These are phyloP conservation scores for Myanophis thanlyinensis DNA, from an alignment of 2,113 vertebrate genomes.

Conservation along the genomic window DNA sequence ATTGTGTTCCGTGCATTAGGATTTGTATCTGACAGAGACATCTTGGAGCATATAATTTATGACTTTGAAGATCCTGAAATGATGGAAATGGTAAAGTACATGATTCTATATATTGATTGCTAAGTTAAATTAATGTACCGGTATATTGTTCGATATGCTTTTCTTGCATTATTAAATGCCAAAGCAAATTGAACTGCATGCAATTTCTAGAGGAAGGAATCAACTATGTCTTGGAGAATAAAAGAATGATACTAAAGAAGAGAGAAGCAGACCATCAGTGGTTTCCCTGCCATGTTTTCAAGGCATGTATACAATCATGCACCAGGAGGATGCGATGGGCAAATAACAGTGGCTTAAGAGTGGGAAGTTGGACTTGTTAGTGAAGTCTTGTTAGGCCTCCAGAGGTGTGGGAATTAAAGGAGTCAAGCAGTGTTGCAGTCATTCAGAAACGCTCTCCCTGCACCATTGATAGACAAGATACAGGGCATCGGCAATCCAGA, in stretches of 20 bases:
- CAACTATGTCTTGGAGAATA: background rate
- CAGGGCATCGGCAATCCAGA: background rate
- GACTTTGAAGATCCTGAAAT: slow-evolving; percentile 99
- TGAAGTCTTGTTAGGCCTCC: background rate
- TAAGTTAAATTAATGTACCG: background rate
- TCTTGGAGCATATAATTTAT: slow-evolving; percentile 98
- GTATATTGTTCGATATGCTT: background rate
- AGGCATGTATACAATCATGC: background rate
- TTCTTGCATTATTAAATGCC: background rate
- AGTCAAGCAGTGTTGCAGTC: background rate
- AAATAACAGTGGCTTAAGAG: background rate
- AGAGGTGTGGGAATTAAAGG: background rate
- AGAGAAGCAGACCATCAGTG: background rate
- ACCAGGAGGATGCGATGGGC: background rate
- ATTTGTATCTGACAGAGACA: slow-evolving; percentile 97
- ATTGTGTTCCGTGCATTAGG: slow-evolving; percentile 96
- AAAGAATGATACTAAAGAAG: background rate
- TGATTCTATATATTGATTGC: background rate
- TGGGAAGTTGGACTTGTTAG: background rate
- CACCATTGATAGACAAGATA: background rate
- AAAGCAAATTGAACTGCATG: background rate
- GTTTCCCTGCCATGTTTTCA: background rate
- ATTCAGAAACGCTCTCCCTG: background rate
- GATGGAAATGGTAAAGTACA: slow-evolving; percentile 95
- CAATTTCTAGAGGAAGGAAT: background rate